Base-by-base conservation (phyloP, 2,888 invertebrate species). In the Sinelater perroti region DNA sequence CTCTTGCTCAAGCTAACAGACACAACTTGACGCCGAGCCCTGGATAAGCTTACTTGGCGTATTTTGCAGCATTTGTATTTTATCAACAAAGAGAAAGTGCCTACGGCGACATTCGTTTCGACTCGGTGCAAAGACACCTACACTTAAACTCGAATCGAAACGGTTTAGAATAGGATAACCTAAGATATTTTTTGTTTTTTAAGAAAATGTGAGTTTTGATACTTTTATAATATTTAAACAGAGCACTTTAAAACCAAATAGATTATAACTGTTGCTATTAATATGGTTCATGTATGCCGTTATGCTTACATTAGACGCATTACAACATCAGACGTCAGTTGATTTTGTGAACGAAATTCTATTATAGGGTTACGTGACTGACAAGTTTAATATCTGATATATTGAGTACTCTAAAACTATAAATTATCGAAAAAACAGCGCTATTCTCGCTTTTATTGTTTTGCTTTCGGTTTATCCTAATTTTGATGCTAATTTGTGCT, bases 381-480 rank as follows among this genome's bases (percentile, higher is more conserved):
- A 21, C 33, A 21, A 33, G 18, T 33, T 46, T 18, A 46, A 20
- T 46, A 46, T 21, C 31, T 46, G 16, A 18, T 46, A 21, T 20
- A 46, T 18, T 20, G 31, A 31, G 13, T 46, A 6, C 33, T 17
- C 16, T 46, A 33, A 46, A 46, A 46, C 33, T 46, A 31, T 10
- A 31, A 46, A 45, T 45, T 45, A 45, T 16, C 30, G 28, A 24
- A 45, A 45, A 44, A 45, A 30, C 14, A 36, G 28, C n/a, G n/a
- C 17, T 26, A 28, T 45, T 16, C 28, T 24, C 17, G 28, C 10
- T 16, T 16, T 45, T n/a, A n/a, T n/a, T n/a, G n/a, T n/a, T n/a
- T n/a, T n/a, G n/a, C n/a, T n/a, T n/a, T n/a, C n/a, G n/a, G n/a
- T n/a, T n/a, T n/a, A n/a, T n/a, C n/a, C n/a, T n/a, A n/a, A n/a